Evolutionary conservation across 1,140 invertebrate species (phyloP).

Genomic region (Drosophila cardini): DNA sequence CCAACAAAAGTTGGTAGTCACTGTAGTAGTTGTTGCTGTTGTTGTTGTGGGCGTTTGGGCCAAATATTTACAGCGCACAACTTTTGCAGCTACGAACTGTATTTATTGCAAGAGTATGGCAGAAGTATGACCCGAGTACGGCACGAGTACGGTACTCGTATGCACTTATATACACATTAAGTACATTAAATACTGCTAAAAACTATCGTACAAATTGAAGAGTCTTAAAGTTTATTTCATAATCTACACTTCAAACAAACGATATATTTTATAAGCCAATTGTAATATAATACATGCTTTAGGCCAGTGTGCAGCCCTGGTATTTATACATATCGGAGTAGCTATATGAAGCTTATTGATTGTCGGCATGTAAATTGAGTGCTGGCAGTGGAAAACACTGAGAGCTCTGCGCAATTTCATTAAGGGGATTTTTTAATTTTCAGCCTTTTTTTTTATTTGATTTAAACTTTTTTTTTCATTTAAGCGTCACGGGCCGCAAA

Average conservation of each 20-base stretch:
- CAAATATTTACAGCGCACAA: conserved; percentile 77
- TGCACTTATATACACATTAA: conserved; percentile 13
- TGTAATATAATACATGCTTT: background rate
- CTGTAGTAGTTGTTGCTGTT: conserved; percentile 10
- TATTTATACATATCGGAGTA: background rate
- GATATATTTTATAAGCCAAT: background rate
- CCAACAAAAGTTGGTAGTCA: conserved; percentile 13
- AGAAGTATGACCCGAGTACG: too few species aligned
- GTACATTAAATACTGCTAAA: conserved; percentile 23
- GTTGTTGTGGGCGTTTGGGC: conserved; percentile 40
- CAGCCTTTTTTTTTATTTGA: too few species aligned
- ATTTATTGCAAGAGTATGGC: conserved; percentile 53
- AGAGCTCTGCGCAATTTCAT: conserved; percentile 68
- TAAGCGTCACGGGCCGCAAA: conserved; percentile 61
- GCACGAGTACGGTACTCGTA: conserved; percentile 30
- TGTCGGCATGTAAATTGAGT: conserved; percentile 50
- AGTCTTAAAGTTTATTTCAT: background rate
- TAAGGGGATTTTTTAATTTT: conserved; percentile 32
- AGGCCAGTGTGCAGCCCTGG: background rate
- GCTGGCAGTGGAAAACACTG: conserved; percentile 43
- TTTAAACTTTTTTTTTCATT: conserved; percentile 57
- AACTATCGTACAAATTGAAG: conserved; percentile 8
- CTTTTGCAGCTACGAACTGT: conserved; percentile 63
- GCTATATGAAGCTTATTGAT: conserved; percentile 20
- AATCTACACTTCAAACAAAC: background rate